Conservation (phyloP, 30 jellyfish, hydroid and myxozoan genomes). For the Nemopilema nomurai region DNA sequence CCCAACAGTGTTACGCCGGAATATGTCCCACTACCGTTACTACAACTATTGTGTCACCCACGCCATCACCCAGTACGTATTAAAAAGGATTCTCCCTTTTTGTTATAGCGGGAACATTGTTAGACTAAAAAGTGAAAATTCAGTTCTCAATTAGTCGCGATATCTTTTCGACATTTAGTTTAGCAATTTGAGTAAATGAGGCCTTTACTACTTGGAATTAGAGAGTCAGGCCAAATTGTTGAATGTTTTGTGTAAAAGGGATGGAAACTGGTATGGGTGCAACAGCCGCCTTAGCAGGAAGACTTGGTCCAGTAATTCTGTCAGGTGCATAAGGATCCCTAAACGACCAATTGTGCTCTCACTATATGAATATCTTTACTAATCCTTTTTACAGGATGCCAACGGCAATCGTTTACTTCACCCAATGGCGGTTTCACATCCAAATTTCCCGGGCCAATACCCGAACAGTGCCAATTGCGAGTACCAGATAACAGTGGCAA, state of each 20-base stretch:
- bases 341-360: background rate
- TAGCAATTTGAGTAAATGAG: no score
- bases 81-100: background rate
- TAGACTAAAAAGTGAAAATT: background rate
- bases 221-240: no score
- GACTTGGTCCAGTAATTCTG: background rate
- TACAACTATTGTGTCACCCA: background rate
- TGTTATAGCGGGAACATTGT: background rate
- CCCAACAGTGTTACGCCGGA: background rate
- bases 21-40: conserved; percentile 17
- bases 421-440: conserved; percentile 11
- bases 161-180: no score
- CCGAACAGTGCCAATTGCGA: conserved; percentile 5
- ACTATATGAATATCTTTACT: background rate
- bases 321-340: background rate
- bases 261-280: background rate
- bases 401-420: background rate
- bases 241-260: background rate
- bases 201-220: no score
- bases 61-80: conserved; percentile 1
- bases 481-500: background rate
- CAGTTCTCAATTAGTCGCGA: background rate
- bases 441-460: background rate
- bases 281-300: background rate
- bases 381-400: background rate